Conservation (phyloP, 2,888 invertebrate species). For the Myopa testacea region DNA sequence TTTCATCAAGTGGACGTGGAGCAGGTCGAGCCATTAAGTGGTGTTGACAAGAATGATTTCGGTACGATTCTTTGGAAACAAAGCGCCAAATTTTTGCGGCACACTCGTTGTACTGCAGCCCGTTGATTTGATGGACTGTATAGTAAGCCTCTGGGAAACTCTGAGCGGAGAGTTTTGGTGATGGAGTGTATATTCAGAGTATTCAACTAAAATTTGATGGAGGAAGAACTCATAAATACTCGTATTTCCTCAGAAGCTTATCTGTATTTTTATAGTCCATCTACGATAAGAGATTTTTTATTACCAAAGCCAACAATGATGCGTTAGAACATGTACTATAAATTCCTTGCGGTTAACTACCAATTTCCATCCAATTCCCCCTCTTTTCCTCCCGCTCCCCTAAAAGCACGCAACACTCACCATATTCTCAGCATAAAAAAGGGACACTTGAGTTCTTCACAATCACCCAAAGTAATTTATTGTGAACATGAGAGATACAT, state of each 20-base stretch:
- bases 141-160: too few species aligned
- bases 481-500: slow-evolving; percentile 24
- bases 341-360: neutral
- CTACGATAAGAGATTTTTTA: too few species aligned
- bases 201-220: too few species aligned
- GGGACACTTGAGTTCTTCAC: neutral
- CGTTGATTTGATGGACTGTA: too few species aligned
- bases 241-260: too few species aligned
- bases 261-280: too few species aligned
- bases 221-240: too few species aligned
- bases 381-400: neutral
- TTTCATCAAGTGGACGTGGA: slow-evolving; percentile 32
- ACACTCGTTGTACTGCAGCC: too few species aligned
- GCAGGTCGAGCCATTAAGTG: slow-evolving; percentile 25
- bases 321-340: neutral
- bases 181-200: too few species aligned
- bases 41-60: slow-evolving; percentile 17
- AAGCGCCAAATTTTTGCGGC: slow-evolving; percentile 18
- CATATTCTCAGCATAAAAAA: neutral
- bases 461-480: slow-evolving; percentile 29
- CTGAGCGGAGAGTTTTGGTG: too few species aligned
- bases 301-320: too few species aligned
- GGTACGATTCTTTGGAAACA: slow-evolving; percentile 15
- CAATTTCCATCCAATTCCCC: neutral
- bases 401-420: neutral